A percentile compares a stretch with the other conserved stretches of the same genome.
Conservation (phyloP, 2,888 invertebrate species). For the Autographa gamma region DNA sequence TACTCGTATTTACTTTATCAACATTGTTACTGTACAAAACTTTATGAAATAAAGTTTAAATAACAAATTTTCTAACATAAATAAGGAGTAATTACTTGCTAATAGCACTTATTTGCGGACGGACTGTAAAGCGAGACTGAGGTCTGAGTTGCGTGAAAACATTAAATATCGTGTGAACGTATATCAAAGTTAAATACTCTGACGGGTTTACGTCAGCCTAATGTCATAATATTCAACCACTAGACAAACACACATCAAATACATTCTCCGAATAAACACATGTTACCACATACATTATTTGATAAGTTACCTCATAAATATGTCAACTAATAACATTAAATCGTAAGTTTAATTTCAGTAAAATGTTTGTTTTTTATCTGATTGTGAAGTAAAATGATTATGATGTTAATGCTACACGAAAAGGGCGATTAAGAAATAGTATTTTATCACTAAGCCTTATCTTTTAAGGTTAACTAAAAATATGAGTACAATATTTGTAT, state of each 20-base stretch:
- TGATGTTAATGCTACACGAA: too few species aligned
- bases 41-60: too few species aligned
- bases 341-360: not conserved
- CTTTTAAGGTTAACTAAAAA: too few species aligned
- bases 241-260: slow-evolving; percentile 1
- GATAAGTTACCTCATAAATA: slow-evolving; percentile 2
- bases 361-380: not conserved
- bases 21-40: too few species aligned
- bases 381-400: not conserved
- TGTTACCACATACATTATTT: not conserved
- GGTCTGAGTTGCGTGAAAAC: not conserved
- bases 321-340: not conserved
- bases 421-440: too few species aligned
- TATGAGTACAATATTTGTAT: too few species aligned
- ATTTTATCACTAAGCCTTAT: too few species aligned
- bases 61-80: not conserved
- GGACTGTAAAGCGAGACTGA: not conserved
- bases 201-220: slow-evolving; percentile 1
- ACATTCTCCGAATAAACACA: not conserved
- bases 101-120: not conserved
- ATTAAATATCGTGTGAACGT: not conserved
- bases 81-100: not conserved
- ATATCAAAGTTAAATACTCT: slow-evolving; percentile 1
- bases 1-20: too few species aligned
- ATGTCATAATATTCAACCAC: not conserved